Base-by-base conservation (phyloP, 2,797 vertebrate species). In the Peromyscus attwateri region DNA sequence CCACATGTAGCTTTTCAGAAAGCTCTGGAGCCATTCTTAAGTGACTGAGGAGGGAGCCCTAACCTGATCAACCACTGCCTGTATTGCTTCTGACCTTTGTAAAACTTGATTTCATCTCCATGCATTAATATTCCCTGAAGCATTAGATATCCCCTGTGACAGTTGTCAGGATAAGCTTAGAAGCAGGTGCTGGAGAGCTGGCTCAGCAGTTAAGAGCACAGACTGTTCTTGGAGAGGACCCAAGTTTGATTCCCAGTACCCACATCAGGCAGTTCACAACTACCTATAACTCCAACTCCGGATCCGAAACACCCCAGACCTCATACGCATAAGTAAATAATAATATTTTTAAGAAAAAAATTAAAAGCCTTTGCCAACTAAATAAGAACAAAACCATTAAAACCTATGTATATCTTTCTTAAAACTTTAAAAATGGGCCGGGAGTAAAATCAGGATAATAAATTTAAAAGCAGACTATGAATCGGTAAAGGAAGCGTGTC, bases 31-130 rank as follows among this genome's bases (percentile, higher is more conserved):
- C 34, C 68, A 52, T 11, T 79, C n/a, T 29, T 46, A 14, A 66
- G 52, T 57, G 46, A 57, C 52, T 62, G 8, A 89, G 68, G 66
- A 93, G 29, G 75, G 23, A 87, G 1, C 37, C n/a, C 70, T 92
- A 43, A 60, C 23, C 46, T 89, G 0, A 37, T n/a, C 75, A 60
- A 49, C 84, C 37, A 37, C 17, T 84, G 19, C 55, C 55, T 89
- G 0, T 60, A 12, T 81, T 57, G 34, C 73, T 90, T 95, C 52
- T 64, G 37, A 31, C 71, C 66, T 94, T 96, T 83, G 60, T 77
- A 43, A 94, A 94, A 89, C 57, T 85, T 94, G n/a, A 79, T 94
- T 82, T 80, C 55, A 89, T 92, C 52, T 88, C 29, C 66, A 46
- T 88, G n/a, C 46, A 62, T 94, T 75, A 46, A 55, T 94, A 70